Conservation (phyloP, 2,797 vertebrate species). For the Phoebastria nigripes region DNA sequence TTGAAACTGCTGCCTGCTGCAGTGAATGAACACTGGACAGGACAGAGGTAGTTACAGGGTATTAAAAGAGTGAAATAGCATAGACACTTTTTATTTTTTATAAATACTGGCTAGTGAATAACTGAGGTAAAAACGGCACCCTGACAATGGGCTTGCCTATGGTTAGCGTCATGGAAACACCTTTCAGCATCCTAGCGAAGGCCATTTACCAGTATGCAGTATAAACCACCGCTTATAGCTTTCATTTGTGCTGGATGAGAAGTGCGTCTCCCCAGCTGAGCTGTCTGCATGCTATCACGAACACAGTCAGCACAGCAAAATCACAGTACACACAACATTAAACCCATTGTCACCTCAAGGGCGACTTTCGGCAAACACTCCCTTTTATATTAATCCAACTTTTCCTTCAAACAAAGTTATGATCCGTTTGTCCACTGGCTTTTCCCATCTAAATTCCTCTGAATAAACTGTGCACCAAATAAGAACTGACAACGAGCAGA, state of each 20-base stretch:
- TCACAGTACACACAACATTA: background rate
- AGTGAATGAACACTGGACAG: background rate
- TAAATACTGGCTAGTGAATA: background rate
- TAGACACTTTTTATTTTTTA: background rate
- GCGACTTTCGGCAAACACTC: background rate
- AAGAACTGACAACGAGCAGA: slow-evolving; percentile 24
- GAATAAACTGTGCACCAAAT: slow-evolving; percentile 22
- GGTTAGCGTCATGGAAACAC: background rate
- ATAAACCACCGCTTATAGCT: background rate
- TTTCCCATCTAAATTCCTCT: slow-evolving; percentile 36
- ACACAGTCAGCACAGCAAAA: background rate
- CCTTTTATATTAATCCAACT: slow-evolving; percentile 15
- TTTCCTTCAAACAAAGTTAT: slow-evolving; percentile 20
- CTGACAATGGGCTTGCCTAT: background rate
- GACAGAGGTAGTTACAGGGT: background rate
- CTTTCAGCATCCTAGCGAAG: background rate
- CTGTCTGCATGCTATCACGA: background rate
- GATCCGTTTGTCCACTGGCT: background rate
- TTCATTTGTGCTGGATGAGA: background rate
- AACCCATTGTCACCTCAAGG: slow-evolving; percentile 10
- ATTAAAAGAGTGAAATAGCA: background rate
- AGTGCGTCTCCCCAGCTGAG: background rate
- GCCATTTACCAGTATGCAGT: background rate
- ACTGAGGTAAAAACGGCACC: background rate
- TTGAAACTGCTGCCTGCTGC: background rate